These are phyloP conservation scores for Mactromeris polynyma DNA, from an alignment of 2,888 invertebrate genomes.

Conservation along the genomic window DNA sequence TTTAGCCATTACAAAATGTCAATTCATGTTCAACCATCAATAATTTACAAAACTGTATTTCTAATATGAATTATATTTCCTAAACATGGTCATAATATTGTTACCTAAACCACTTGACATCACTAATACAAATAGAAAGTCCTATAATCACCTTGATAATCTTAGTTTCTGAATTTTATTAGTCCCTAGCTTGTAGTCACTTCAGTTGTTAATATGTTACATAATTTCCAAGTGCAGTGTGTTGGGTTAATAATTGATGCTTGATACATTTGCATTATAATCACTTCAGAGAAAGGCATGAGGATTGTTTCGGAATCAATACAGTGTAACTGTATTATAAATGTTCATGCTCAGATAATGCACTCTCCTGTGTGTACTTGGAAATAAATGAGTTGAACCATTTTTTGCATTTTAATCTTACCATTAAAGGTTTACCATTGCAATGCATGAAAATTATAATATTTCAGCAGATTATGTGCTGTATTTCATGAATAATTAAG, in stretches of 20 bases:
- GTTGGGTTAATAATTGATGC: background rate
- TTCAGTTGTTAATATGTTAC: background rate
- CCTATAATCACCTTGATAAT: background rate
- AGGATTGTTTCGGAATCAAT: background rate
- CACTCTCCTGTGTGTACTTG: background rate
- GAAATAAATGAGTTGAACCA: background rate
- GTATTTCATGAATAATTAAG: too few species aligned
- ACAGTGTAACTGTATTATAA: background rate
- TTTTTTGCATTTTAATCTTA: slow-evolving; percentile 1
- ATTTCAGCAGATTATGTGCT: too few species aligned
- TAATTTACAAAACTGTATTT: background rate
- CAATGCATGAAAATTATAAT: too few species aligned
- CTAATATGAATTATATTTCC: background rate
- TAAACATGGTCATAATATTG: background rate
- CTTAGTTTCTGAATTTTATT: background rate
- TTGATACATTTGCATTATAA: background rate
- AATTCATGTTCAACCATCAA: background rate
- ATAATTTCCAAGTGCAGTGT: background rate
- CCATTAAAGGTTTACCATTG: background rate
- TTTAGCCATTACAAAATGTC: background rate
- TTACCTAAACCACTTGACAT: slow-evolving; percentile 5
- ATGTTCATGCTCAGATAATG: background rate
- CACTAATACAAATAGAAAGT: background rate
- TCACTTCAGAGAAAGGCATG: background rate
- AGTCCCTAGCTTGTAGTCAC: background rate